Evolutionary conservation across 2,797 vertebrate genomes (phyloP).

Genomic region (Brachyalestes nurse): DNA sequence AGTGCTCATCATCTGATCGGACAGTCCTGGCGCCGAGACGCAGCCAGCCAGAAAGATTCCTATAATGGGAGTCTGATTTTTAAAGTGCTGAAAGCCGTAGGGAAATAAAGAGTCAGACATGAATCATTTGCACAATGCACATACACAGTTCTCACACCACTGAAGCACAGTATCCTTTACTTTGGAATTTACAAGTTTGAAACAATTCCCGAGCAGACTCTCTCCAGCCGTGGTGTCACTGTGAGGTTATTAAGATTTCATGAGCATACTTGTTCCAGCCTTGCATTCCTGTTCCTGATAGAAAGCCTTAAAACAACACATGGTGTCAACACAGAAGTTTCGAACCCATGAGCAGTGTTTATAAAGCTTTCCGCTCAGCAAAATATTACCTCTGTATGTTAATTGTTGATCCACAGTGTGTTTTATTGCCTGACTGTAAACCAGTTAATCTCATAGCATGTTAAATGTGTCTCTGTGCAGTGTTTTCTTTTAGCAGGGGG

Average conservation of each 20-base stretch:
- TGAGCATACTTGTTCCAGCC: not conserved
- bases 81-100: not conserved
- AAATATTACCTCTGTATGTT: constrained; percentile 32
- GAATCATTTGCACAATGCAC: constrained; percentile 7
- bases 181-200: not conserved
- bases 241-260: constrained; percentile 23
- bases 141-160: not conserved
- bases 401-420: constrained; percentile 22
- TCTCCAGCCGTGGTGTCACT: constrained; percentile 23
- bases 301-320: constrained; percentile 29
- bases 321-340: not conserved
- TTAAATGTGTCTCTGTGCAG: constrained; percentile 21
- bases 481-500: constrained; percentile 15
- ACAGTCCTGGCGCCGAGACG: not conserved
- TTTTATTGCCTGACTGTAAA: constrained; percentile 28
- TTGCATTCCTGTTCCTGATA: constrained; percentile 13
- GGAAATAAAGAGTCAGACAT: not conserved
- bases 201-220: not conserved
- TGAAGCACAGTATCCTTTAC: constrained; percentile 14
- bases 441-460: constrained; percentile 41
- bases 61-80: not conserved
- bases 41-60: constrained; percentile 3
- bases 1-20: constrained; percentile 15
- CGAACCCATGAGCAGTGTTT: constrained; percentile 26
- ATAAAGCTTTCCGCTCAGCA: constrained; percentile 29